Base-by-base conservation (phyloP, 2,797 vertebrate genomes). In the Hoplostethus mediterraneus region DNA sequence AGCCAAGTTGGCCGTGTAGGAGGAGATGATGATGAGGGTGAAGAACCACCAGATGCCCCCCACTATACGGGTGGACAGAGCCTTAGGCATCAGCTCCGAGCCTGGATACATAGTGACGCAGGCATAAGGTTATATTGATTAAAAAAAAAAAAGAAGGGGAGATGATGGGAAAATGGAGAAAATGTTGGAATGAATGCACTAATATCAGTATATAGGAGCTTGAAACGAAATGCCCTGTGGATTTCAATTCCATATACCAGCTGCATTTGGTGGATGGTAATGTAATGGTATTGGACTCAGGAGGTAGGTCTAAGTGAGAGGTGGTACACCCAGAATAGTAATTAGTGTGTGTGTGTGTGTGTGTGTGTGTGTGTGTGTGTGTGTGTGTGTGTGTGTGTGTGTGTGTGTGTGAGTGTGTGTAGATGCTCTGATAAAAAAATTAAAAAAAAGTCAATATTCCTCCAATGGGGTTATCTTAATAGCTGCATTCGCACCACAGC, bases 11-110 rank as follows among this genome's bases (percentile, higher is more conserved):
- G 98, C 98, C 71, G 98, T 99, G 84, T 99, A 99, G 81, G 98
- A 99, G 71, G 98, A 99, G 90, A 99, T 98, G 94, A 99, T 98
- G 94, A 99, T 98, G 83, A 99, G 89, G 69, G 97, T 99, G 84
- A 99, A 99, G 93, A 99, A 99, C 98, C 98, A 99, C 98, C 98
- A 99, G 91, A 99, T 99, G 64, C 97, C 98, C 69, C 97, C 97
- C 58, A 99, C 95, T 90, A 99, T 99, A 89, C 98, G 95, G 66
- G 98, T 98, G 11, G 98, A 99, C 78, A 98, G 94, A 92, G 98
- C 97, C 94, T 98, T 99, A 60, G 98, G 98, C 97, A 99, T 98
- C 89, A 99, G 91, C 89, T 99, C 98, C 45, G 98, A 99, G 83
- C 98, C 98, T 99, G 95, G 84, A 90, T 88, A 62, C 86, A 92